Base-by-base conservation (phyloP, 2,888 invertebrate genomes). In the Drosophila glabriapex region DNA sequence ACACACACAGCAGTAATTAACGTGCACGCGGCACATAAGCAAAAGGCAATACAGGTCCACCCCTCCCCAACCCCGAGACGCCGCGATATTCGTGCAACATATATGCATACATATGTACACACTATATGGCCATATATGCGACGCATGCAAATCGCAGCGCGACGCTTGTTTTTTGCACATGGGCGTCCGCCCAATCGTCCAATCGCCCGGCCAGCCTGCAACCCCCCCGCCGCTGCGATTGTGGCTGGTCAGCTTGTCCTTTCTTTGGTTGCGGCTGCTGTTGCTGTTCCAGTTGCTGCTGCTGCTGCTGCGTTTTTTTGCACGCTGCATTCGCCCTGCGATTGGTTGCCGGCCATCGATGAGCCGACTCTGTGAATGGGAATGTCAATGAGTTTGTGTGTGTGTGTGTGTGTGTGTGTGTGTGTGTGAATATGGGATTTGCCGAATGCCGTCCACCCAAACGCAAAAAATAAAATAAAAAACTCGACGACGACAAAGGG, bases 21-120 rank as follows among this genome's bases (percentile, higher is more conserved):
- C 89, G 82, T 89, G 88, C 89, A 90, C 64, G 85, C 83, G 88
- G 81, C 85, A 89, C 83, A 85, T 87, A 82, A 87, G 82, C 85
- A 54, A 71, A 65, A 56, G 50, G 56, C 66, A 39, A 56, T 54
- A 22, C 12, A 35, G 39, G n/a, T 28, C 22, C 22, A 46, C 5
- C 28, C 19, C 19, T 12, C 0, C 35, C 19, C 53, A 12, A 1
- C 19, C 52, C 43, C 56, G 50, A 16, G 63, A 63, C 16, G 41
- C 22, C 46, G 25, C 22, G 46, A 46, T 50, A 19, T 56, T 28
- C 22, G 4, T 56, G 58, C 46, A 69, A 56, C 35, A 54, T 43
- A 52, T 29, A 31, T 35, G 33, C 39, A 63, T 58, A 46, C 46
- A 25, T 39, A 52, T 74, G 52, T 59, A 25, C 16, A 59, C 25